These are phyloP conservation scores for Coleophora deauratella DNA, from an alignment of 2,888 invertebrate species.

Conservation along the genomic window DNA sequence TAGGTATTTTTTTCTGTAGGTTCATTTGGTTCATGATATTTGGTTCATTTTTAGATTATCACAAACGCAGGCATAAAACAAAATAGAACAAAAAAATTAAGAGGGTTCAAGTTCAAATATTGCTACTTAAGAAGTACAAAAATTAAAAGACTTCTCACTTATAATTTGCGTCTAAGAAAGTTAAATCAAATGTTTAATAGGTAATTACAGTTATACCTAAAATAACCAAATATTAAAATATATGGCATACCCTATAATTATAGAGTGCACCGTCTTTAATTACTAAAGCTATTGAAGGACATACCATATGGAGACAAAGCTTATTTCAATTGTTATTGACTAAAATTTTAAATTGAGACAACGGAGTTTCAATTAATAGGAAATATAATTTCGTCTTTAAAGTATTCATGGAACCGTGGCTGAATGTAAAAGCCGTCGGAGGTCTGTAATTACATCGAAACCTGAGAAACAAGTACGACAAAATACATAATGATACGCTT, in stretches of 20 bases:
- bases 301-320: slow-evolving; percentile 35
- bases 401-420: slow-evolving; percentile 20
- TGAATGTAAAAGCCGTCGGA: slow-evolving; percentile 48
- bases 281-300: slow-evolving; percentile 35
- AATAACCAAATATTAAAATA: too few relatives aligned
- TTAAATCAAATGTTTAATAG: too few relatives aligned
- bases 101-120: too few relatives aligned
- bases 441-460: slow-evolving; percentile 60
- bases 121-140: too few relatives aligned
- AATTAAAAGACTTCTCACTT: too few relatives aligned
- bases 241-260: too few relatives aligned
- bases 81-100: too few relatives aligned
- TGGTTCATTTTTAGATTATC: too few relatives aligned
- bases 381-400: slow-evolving; percentile 35
- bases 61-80: too few relatives aligned
- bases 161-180: too few relatives aligned
- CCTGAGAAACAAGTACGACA: slow-evolving; percentile 58
- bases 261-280: slow-evolving; percentile 37
- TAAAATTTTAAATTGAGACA: slow-evolving; percentile 54
- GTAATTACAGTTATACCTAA: too few relatives aligned
- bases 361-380: slow-evolving; percentile 43
- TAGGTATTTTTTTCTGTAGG: background rate
- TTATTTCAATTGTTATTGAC: slow-evolving; percentile 69
- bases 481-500: slow-evolving; percentile 62
- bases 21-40: background rate